phyloP scores from a whole-genome alignment of 2,888 invertebrate species.

The Actias luna region DNA sequence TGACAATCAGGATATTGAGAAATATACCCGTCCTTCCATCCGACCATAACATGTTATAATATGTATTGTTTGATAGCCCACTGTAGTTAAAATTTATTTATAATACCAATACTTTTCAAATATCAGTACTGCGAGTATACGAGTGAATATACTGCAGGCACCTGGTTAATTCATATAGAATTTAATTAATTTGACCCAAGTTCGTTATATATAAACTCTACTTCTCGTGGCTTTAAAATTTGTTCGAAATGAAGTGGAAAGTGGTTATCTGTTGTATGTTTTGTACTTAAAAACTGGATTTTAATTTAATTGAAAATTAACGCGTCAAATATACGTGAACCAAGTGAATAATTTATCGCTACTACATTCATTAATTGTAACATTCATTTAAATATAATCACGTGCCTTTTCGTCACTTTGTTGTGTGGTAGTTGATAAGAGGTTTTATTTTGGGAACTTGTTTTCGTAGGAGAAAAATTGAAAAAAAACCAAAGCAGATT shows the following conservation, averaged over 20 bases:
- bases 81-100: too few relatives aligned
- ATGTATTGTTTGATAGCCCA: too few relatives aligned
- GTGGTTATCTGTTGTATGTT: not conserved
- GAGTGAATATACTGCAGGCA: too few relatives aligned
- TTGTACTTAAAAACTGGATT: not conserved
- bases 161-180: too few relatives aligned
- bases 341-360: not conserved
- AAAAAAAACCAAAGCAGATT: not conserved
- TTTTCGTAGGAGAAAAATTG: not conserved
- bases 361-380: not conserved
- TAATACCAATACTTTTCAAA: too few relatives aligned
- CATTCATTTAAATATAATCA: not conserved
- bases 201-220: not conserved
- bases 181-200: too few relatives aligned
- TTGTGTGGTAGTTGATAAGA: not conserved
- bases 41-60: not conserved
- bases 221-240: not conserved
- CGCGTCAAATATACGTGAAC: not conserved
- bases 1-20: constrained; percentile 49
- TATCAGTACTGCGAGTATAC: too few relatives aligned
- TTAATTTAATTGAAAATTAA: not conserved
- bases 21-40: constrained; percentile 29
- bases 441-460: not conserved
- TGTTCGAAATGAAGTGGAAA: not conserved
- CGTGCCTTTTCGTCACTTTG: not conserved